These are phyloP conservation scores for Cottus gobio DNA, from an alignment of 2,113 vertebrate genomes.

Conservation along the genomic window DNA sequence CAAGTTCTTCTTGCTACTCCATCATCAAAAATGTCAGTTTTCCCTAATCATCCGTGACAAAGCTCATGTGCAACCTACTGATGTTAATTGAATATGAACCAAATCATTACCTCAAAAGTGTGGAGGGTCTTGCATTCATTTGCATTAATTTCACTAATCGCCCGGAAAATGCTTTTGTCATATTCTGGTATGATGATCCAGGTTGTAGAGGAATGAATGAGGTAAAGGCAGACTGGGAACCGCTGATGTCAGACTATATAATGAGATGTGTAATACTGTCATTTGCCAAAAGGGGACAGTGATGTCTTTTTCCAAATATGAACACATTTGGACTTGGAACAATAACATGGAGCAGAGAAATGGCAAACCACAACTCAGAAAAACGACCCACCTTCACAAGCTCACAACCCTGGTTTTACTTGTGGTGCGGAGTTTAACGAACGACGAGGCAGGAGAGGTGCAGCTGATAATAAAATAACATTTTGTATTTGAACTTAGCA, in stretches of 20 bases:
- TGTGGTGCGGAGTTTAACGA: background rate
- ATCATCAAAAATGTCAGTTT: background rate
- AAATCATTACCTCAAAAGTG: background rate
- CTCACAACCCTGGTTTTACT: constrained; percentile 35
- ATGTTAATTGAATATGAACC: background rate
- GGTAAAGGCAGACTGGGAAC: constrained; percentile 10
- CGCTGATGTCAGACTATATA: constrained; percentile 79
- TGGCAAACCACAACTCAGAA: constrained; percentile 48
- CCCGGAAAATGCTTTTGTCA: background rate
- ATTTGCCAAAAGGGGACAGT: constrained; percentile 74
- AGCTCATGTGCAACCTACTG: constrained; percentile 5
- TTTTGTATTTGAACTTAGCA: background rate
- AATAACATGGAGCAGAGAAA: constrained; percentile 17
- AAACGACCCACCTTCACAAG: constrained; percentile 33
- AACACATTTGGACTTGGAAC: background rate
- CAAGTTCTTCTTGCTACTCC: background rate
- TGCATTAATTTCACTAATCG: background rate
- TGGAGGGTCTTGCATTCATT: background rate
- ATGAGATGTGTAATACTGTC: constrained; percentile 62
- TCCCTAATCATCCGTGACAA: background rate
- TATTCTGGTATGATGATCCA: background rate
- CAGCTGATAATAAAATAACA: background rate
- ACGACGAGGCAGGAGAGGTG: background rate
- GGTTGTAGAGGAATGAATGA: constrained; percentile 14
- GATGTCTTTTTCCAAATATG: constrained; percentile 51